Conservation (phyloP, 2,113 vertebrate species). For the Panthera uncia region DNA sequence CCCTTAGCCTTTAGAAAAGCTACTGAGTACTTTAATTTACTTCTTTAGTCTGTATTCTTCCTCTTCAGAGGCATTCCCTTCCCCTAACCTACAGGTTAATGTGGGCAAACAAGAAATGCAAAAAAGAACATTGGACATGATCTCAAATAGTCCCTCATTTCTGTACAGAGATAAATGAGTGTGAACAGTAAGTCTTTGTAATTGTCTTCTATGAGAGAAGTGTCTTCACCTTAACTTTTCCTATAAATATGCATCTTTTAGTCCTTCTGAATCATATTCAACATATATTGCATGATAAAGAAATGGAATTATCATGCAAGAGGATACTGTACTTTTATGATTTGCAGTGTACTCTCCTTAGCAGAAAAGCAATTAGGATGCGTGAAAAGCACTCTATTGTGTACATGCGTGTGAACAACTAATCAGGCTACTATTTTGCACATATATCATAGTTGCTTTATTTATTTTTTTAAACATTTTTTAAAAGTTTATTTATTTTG, state of each 20-base stretch:
- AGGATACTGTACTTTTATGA: neutral
- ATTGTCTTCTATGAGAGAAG: neutral
- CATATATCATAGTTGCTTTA: neutral
- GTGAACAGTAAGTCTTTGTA: neutral
- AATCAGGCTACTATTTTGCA: slow-evolving; percentile 10
- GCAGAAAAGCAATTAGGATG: slow-evolving; percentile 47
- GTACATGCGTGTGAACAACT: neutral
- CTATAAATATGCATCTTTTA: neutral
- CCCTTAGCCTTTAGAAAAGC: neutral
- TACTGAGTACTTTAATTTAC: neutral
- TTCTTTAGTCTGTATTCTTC: neutral
- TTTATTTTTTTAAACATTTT: too few species aligned
- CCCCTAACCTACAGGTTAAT: neutral
- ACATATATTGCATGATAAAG: neutral
- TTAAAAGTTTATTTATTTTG: too few species aligned
- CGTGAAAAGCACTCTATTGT: neutral
- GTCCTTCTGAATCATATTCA: neutral
- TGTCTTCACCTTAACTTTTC: neutral
- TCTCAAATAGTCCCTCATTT: neutral
- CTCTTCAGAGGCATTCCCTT: neutral
- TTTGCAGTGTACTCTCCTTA: neutral
- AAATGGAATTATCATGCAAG: neutral
- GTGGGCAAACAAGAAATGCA: neutral
- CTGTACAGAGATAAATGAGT: neutral
- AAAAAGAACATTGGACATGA: neutral